Evolutionary conservation across 2,888 invertebrate genomes (phyloP).

Genomic region (Polydrusus tereticollis): DNA sequence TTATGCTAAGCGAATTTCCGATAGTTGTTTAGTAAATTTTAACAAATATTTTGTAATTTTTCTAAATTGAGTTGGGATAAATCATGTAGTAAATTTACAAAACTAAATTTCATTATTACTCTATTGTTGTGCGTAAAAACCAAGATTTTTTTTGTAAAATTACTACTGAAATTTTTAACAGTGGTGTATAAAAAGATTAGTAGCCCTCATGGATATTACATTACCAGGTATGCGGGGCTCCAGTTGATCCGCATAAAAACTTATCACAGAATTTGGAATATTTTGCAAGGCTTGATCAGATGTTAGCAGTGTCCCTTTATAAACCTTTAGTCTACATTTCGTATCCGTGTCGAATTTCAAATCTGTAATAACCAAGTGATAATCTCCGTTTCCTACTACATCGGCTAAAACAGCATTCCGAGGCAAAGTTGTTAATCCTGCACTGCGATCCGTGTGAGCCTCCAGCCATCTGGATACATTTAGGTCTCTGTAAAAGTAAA

Average conservation of each 20-base stretch:
- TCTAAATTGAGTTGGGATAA: no score
- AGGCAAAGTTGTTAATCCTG: conserved; percentile 76
- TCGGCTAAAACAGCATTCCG: conserved; percentile 77
- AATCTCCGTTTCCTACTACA: conserved; percentile 78
- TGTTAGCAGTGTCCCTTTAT: conserved; percentile 83
- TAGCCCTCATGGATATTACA: no score
- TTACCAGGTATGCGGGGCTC: conserved; percentile 79
- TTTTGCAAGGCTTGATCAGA: conserved; percentile 87
- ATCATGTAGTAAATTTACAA: no score
- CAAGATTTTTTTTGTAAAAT: no score
- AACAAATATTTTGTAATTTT: no score
- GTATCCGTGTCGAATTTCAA: conserved; percentile 63
- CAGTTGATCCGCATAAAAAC: conserved; percentile 86
- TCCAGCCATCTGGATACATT: conserved; percentile 74
- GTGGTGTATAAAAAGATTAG: no score
- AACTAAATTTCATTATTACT: no score
- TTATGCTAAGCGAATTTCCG: no score
- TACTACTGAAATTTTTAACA: no score
- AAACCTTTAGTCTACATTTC: conserved; percentile 70
- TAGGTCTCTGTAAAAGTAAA: conserved; percentile 57
- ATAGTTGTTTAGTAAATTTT: no score
- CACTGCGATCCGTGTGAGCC: conserved; percentile 78
- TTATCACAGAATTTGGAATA: conserved; percentile 85
- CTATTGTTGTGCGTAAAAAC: no score
- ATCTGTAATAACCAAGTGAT: conserved; percentile 73